Evolutionary conservation across 1,140 invertebrate species (phyloP), one percentile per base, ranked within the genome.

Genomic region (Steinernema feltiae): DNA sequence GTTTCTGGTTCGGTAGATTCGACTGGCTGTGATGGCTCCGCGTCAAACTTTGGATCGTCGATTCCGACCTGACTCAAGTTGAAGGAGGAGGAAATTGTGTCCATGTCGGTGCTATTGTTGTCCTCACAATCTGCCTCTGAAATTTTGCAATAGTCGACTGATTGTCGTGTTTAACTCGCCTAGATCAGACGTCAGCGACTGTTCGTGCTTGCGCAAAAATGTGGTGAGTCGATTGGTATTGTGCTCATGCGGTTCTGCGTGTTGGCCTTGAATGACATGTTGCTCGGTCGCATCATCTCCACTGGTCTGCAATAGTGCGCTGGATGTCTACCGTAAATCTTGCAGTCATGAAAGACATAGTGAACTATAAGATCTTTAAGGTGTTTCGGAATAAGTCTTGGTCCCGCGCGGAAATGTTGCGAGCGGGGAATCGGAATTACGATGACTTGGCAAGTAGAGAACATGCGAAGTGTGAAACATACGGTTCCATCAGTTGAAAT

Each of bases 21-120:
- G 53, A 21, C 2, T 7, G 24, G 7, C 24, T 63, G 53, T 3
- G 53, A 17, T 27, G 53, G 53, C 24, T 63, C 53, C 2, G 53
- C 53, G 24, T 63, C 53, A 3, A 21, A 63, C 24, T 63, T 63
- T 3, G 2, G 2, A n/a, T 63, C 53, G 15, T 63, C 53, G 53
- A 27, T 27, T 27, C 53, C 53, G 24, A 27, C 24, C 24, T 63
- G 53, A 21, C 53, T 63, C 53, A 63, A 27, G 24, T 63, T 63
- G 53, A 63, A 63, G 7, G 53, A 63, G 3, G 53, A 63, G 12
- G 53, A 63, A 63, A 63, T 63, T 15, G 53, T 63, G 24, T 63
- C 53, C 53, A 63, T 63, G 24, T 63, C 53, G 7, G 53, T 63
- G 53, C 53, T 63, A 21, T 63, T 63, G 53, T 63, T 63, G 53